phyloP scores from a whole-genome alignment of 2,797 vertebrate species.

The Enteromius unitaeniatus region DNA sequence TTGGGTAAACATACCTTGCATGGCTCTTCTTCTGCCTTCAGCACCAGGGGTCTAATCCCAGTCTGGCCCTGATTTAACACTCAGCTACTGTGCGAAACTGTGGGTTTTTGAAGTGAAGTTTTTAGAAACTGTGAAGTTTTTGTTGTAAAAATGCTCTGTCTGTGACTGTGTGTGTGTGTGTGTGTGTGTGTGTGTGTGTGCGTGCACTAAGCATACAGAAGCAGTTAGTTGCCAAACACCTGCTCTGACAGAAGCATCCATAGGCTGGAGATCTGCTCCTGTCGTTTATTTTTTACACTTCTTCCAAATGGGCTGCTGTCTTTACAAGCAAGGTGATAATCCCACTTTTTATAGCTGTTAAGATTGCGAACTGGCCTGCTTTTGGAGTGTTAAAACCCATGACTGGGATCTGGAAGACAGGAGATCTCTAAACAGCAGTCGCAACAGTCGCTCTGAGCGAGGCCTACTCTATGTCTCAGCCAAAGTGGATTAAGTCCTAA shows the following conservation, averaged over 20 bases:
- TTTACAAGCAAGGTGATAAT: slow-evolving; percentile 81
- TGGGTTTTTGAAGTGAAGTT: too few species aligned
- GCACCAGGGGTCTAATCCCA: slow-evolving; percentile 61
- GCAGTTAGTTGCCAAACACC: slow-evolving; percentile 75
- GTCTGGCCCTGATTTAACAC: slow-evolving; percentile 14
- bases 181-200: slow-evolving; percentile 47
- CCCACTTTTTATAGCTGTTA: slow-evolving; percentile 78
- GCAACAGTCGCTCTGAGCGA: not conserved
- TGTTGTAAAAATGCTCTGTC: slow-evolving; percentile 49
- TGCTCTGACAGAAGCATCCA: slow-evolving; percentile 74
- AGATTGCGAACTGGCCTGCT: slow-evolving; percentile 68
- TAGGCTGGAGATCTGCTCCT: slow-evolving; percentile 65
- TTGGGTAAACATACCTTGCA: slow-evolving; percentile 72
- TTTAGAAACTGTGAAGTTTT: not conserved
- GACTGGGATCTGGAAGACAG: slow-evolving; percentile 50
- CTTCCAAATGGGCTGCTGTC: slow-evolving; percentile 70
- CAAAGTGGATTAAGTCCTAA: slow-evolving; percentile 19
- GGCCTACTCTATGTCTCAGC: slow-evolving; percentile 20
- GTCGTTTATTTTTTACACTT: slow-evolving; percentile 72
- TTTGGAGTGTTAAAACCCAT: slow-evolving; percentile 62
- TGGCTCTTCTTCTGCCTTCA: slow-evolving; percentile 57
- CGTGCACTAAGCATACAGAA: slow-evolving; percentile 34
- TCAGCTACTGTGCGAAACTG: not conserved
- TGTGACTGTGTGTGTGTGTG: slow-evolving; percentile 34
- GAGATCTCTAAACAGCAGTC: slow-evolving; percentile 3